Percentiles rank a stretch among this genome's conserved stretches.
Evolutionary conservation across 2,888 invertebrate species (phyloP).

Genomic region (Diadegma fenestrale): DNA sequence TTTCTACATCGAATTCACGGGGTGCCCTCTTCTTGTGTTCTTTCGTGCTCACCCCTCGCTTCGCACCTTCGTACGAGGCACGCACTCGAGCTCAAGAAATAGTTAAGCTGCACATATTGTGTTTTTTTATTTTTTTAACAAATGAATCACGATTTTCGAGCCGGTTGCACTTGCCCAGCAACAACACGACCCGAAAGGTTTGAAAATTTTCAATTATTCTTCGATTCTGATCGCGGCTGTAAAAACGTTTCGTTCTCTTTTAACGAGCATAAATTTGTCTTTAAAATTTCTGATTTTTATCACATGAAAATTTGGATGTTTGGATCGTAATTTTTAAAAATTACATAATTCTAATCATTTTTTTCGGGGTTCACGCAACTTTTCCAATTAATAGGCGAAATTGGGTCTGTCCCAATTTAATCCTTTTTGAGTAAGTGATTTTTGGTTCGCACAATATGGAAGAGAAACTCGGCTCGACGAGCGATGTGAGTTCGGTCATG

Average conservation of each 20-base stretch:
- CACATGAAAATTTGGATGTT: not conserved
- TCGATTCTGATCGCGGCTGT: not conserved
- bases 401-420: not conserved
- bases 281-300: not conserved
- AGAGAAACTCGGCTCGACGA: not conserved
- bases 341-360: not conserved
- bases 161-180: not conserved
- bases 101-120: conserved; percentile 27
- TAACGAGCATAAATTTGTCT: not conserved
- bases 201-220: not conserved
- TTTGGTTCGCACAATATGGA: conserved; percentile 5
- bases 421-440: not conserved
- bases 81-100: conserved; percentile 12
- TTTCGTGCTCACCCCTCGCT: conserved; percentile 10
- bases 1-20: conserved; percentile 57
- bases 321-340: not conserved
- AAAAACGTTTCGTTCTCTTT: not conserved
- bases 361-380: not conserved
- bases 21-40: conserved; percentile 73
- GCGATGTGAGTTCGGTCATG: not conserved
- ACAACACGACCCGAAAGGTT: not conserved
- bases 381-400: not conserved
- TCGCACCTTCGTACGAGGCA: conserved; percentile 36
- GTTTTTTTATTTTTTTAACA: not conserved
- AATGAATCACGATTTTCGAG: conserved; percentile 8